Evolutionary conservation across 2,113 vertebrate genomes (phyloP).

Genomic region (Alces alces): DNA sequence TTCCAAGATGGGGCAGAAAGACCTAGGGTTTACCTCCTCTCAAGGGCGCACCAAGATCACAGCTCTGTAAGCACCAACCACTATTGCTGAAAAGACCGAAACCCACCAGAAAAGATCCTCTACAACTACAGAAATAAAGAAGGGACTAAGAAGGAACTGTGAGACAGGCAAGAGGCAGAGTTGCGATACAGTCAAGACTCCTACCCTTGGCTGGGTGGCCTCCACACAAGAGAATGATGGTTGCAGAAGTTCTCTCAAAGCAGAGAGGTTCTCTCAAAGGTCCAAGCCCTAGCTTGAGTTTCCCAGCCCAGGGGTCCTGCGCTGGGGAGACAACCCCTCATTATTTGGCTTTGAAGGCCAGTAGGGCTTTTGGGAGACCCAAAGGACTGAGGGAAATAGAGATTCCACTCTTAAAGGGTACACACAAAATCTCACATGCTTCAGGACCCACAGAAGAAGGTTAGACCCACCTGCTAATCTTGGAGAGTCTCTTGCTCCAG

Average conservation of each 20-base stretch:
- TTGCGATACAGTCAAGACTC: rapidly evolving
- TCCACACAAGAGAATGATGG: background rate
- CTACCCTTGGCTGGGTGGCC: background rate
- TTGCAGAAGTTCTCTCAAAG: background rate
- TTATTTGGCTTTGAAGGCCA: background rate
- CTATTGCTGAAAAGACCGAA: background rate
- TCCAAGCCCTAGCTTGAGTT: background rate
- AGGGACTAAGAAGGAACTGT: background rate
- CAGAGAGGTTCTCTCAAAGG: background rate
- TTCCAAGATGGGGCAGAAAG: background rate
- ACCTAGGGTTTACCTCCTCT: background rate
- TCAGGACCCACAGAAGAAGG: background rate
- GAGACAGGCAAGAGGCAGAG: background rate
- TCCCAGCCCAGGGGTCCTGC: background rate
- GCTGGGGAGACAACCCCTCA: background rate
- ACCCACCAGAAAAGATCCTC: background rate
- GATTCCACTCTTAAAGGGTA: background rate
- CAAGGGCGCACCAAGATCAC: background rate
- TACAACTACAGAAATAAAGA: background rate
- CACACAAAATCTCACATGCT: background rate
- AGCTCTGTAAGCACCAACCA: background rate
- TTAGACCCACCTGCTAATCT: background rate
- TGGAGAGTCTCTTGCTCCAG: background rate
- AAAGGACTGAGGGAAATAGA: background rate
- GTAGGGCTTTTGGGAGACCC: background rate